These are phyloP conservation scores for Hydrotaea cyrtoneurina DNA, from an alignment of 2,888 invertebrate genomes.

Conservation along the genomic window DNA sequence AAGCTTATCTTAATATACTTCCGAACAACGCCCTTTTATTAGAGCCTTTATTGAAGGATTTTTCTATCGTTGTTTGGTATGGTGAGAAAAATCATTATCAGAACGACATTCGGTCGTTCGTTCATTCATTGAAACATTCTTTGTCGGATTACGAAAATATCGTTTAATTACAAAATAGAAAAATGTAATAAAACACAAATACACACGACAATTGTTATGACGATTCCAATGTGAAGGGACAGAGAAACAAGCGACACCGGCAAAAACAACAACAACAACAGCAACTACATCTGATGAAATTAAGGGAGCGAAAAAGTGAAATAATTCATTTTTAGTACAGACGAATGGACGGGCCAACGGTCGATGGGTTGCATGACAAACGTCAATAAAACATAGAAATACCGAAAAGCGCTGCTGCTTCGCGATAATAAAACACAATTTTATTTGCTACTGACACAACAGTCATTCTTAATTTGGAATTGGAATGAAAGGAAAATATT, in stretches of 20 bases:
- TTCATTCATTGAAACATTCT: background rate
- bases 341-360: too few relatives aligned
- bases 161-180: slow-evolving; percentile 34
- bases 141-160: slow-evolving; percentile 27
- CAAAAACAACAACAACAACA: too few relatives aligned
- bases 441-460: background rate
- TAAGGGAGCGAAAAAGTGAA: slow-evolving; percentile 1
- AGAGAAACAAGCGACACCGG: background rate
- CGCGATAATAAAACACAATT: background rate
- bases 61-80: background rate
- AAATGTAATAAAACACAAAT: slow-evolving; percentile 36
- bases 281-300: too few relatives aligned
- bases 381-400: slow-evolving; percentile 29
- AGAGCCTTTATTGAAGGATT: background rate
- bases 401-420: background rate
- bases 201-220: background rate
- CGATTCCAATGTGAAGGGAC: background rate
- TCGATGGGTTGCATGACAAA: slow-evolving; percentile 19
- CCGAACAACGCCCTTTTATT: slow-evolving; percentile 32
- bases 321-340: slow-evolving; percentile 17
- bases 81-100: slow-evolving; percentile 37
- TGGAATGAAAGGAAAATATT: background rate
- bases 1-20: slow-evolving; percentile 35
- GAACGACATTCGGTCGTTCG: background rate
- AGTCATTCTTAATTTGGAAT: background rate